A percentile compares a stretch with the other conserved stretches of the same genome.
Evolutionary conservation across 2,797 vertebrate species (phyloP).

Genomic region (Danio albolineatus): DNA sequence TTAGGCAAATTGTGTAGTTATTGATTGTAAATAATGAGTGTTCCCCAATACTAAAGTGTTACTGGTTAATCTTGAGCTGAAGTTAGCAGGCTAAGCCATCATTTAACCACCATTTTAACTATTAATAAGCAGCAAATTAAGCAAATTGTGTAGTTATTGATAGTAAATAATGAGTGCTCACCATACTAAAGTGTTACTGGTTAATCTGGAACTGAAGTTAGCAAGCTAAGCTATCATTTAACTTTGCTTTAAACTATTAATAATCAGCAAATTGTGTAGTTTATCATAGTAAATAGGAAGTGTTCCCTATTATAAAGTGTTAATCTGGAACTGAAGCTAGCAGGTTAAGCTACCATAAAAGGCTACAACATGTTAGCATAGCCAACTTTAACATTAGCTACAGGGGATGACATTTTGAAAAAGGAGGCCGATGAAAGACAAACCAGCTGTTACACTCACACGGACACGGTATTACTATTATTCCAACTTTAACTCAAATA

Average conservation of each 20-base stretch:
- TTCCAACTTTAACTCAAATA: conserved; percentile 7
- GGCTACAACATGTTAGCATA: conserved; percentile 2
- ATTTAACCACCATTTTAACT: too few species aligned
- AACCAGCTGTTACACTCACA: conserved; percentile 19
- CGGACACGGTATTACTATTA: not conserved
- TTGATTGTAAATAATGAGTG: too few species aligned
- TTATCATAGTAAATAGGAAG: too few species aligned
- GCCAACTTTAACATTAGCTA: conserved; percentile 1
- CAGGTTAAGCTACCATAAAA: not conserved
- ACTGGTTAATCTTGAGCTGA: not conserved
- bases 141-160: too few species aligned
- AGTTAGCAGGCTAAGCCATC: conserved; percentile 2
- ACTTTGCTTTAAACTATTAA: too few species aligned
- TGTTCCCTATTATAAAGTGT: too few species aligned
- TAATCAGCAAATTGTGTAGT: too few species aligned
- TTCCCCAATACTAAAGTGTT: too few species aligned
- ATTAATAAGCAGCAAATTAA: too few species aligned
- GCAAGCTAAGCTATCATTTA: not conserved
- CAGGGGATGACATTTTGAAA: not conserved
- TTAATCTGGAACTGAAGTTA: conserved; percentile 7
- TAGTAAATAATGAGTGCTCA: too few species aligned
- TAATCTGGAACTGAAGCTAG: conserved; percentile 3
- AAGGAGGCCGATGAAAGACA: not conserved
- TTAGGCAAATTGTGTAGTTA: too few species aligned
- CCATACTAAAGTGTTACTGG: not conserved